Percentiles rank a stretch among this genome's conserved stretches.
Evolutionary conservation across 2,888 invertebrate genomes (phyloP).

Genomic region (Cynaeus angustus): DNA sequence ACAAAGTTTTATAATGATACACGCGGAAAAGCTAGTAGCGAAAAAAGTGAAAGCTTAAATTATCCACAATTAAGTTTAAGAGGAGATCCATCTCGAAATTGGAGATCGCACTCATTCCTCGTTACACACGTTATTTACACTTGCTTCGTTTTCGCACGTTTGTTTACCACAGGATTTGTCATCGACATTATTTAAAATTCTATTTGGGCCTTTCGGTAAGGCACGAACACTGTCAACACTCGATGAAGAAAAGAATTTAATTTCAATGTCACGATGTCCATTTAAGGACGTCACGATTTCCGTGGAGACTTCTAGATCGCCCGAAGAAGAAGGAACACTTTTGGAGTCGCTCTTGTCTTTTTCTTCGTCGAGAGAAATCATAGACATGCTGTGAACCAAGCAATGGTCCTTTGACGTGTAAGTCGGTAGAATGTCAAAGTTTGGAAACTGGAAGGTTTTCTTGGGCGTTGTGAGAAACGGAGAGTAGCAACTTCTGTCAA

Average conservation of each 20-base stretch:
- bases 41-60: constrained; percentile 52
- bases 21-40: constrained; percentile 54
- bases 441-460: constrained; percentile 38
- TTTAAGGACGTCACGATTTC: constrained; percentile 86
- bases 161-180: not conserved
- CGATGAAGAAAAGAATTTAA: constrained; percentile 81
- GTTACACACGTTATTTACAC: constrained; percentile 46
- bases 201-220: constrained; percentile 27
- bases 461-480: constrained; percentile 73
- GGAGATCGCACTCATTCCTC: constrained; percentile 8
- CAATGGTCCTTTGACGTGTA: not conserved
- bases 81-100: constrained; percentile 21
- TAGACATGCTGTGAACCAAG: constrained; percentile 60
- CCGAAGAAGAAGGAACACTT: constrained; percentile 58
- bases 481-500: constrained; percentile 76
- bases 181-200: constrained; percentile 24
- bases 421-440: constrained; percentile 24
- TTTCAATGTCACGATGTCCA: constrained; percentile 85
- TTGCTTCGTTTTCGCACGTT: constrained; percentile 6
- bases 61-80: not conserved
- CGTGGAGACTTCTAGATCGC: constrained; percentile 81
- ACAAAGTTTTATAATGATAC: constrained; percentile 61
- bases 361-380: constrained; percentile 60
- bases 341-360: constrained; percentile 63
- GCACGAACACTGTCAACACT: constrained; percentile 52